Conservation (phyloP, 2,113 vertebrate species). For the Erinaceus europaeus region DNA sequence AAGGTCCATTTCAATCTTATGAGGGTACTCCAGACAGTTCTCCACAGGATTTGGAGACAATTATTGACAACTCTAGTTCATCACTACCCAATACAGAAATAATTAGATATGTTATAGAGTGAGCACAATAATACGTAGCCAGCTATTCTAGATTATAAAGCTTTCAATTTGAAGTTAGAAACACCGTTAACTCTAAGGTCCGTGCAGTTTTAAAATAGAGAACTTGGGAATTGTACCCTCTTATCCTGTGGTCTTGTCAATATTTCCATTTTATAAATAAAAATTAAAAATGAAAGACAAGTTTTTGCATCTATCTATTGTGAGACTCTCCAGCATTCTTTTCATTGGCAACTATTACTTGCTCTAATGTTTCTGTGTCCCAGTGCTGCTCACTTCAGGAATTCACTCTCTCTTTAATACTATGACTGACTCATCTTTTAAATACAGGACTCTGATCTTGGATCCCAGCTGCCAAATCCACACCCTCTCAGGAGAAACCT, state of each 20-base stretch:
- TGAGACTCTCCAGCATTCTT: not conserved
- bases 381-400: not conserved
- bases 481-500: slow-evolving; percentile 21
- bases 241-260: no score
- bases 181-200: not conserved
- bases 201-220: no score
- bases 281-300: not conserved
- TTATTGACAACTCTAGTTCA: no score
- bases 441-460: slow-evolving; percentile 44
- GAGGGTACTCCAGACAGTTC: no score
- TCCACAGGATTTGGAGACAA: no score
- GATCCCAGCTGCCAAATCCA: slow-evolving; percentile 16
- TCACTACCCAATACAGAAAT: no score
- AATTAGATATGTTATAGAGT: no score
- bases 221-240: no score
- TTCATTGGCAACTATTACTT: not conserved
- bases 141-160: not conserved
- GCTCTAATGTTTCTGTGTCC: slow-evolving; percentile 15
- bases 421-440: slow-evolving; percentile 2
- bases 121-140: not conserved
- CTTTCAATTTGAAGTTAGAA: slow-evolving; percentile 19
- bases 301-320: not conserved
- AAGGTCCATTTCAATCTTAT: no score
- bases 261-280: not conserved
- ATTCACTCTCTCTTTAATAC: slow-evolving; percentile 1